Percentiles rank a stretch among this genome's conserved stretches.
phyloP scores from a whole-genome alignment of 2,888 invertebrate species.

The Diarsia brunnea region DNA sequence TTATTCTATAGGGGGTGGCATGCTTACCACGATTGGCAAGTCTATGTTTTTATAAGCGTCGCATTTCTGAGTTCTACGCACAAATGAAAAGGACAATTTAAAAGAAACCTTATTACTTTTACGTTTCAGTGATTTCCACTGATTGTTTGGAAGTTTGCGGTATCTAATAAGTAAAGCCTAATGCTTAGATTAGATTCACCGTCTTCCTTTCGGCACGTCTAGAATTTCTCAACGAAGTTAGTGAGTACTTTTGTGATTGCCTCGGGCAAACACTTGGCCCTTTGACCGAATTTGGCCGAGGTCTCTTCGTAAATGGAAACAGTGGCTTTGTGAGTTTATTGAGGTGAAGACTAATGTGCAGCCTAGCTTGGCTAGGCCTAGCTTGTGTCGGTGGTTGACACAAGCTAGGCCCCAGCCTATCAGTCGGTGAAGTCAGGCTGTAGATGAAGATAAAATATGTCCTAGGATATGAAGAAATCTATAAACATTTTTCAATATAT shows the following conservation, averaged over 20 bases:
- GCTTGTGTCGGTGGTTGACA: neutral
- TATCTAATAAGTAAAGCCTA: conserved; percentile 33
- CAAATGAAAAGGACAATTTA: neutral
- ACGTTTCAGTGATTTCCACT: neutral
- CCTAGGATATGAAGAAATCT: no score
- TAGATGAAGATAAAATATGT: no score
- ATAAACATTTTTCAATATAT: no score
- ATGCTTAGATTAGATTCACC: conserved; percentile 49
- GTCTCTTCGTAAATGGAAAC: conserved; percentile 28
- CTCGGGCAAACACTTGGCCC: conserved; percentile 18
- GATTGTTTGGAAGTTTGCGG: conserved; percentile 31
- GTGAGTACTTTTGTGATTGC: conserved; percentile 37
- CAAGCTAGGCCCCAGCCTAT: neutral
- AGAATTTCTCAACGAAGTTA: conserved; percentile 55
- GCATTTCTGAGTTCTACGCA: neutral
- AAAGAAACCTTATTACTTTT: conserved; percentile 3
- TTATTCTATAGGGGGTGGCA: no score
- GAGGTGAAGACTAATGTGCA: no score
- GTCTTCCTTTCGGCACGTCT: conserved; percentile 40
- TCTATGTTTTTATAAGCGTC: neutral
- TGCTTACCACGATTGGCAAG: neutral
- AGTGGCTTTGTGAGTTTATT: conserved; percentile 29
- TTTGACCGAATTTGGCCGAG: conserved; percentile 34
- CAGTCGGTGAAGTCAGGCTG: neutral
- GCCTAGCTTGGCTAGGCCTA: no score